Percentiles rank a stretch among this genome's conserved stretches.
Conservation (phyloP, 2,113 vertebrate species). For the Panthera uncia region DNA sequence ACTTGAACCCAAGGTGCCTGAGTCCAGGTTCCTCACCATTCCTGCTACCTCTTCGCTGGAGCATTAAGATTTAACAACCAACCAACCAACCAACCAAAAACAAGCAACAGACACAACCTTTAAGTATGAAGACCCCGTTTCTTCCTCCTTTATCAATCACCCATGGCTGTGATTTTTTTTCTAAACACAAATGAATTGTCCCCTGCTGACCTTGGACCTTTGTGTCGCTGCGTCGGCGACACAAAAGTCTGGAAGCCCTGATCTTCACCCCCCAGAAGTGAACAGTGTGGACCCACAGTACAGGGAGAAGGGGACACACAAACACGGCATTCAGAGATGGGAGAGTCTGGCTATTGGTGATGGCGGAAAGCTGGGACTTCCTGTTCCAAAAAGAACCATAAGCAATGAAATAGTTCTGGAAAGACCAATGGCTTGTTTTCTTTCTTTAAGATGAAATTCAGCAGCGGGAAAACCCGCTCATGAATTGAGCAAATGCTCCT, state of each 20-base stretch:
- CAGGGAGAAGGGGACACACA: not conserved
- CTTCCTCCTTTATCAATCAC: not conserved
- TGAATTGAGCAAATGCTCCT: not conserved
- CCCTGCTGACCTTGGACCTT: too few relatives aligned
- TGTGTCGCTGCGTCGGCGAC: not conserved
- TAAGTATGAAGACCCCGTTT: not conserved
- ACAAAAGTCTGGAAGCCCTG: not conserved
- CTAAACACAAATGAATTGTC: not conserved
- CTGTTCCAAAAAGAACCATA: not conserved
- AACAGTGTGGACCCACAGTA: not conserved
- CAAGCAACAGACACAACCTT: not conserved
- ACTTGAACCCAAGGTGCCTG: not conserved
- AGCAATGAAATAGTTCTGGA: not conserved
- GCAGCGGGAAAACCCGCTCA: not conserved
- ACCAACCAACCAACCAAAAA: not conserved
- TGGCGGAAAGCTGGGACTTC: not conserved
- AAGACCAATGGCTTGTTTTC: not conserved
- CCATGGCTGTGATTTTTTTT: not conserved
- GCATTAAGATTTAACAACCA: not conserved
- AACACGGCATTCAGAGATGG: not conserved
- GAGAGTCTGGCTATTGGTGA: not conserved
- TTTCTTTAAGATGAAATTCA: not conserved
- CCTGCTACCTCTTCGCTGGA: not conserved
- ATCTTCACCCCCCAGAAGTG: accelerated
- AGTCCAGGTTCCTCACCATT: not conserved